A percentile compares a stretch with the other conserved stretches of the same genome.
phyloP scores from a whole-genome alignment of 2,888 invertebrate species.

The Thyatira batis region DNA sequence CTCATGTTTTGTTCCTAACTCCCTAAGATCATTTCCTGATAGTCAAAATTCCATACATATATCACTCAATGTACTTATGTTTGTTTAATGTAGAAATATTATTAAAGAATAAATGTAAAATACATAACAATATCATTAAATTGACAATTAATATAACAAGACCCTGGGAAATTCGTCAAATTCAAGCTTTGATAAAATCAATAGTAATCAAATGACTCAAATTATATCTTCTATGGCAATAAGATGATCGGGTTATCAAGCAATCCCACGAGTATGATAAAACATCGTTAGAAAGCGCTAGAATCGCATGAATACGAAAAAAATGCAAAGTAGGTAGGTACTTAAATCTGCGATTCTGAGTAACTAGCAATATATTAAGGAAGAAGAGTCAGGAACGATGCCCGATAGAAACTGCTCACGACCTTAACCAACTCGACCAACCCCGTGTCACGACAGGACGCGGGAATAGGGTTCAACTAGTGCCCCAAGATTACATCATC shows the following conservation, averaged over 20 bases:
- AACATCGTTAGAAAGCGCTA: too few relatives aligned
- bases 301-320: too few relatives aligned
- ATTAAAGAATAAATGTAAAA: too few relatives aligned
- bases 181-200: not conserved
- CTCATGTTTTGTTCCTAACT: not conserved
- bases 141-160: too few relatives aligned
- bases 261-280: too few relatives aligned
- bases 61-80: too few relatives aligned
- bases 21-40: not conserved
- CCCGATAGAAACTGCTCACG: conserved; percentile 40
- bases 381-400: conserved; percentile 44
- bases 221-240: too few relatives aligned
- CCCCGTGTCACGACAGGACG: conserved; percentile 30
- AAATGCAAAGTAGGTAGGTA: conserved; percentile 29
- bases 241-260: too few relatives aligned
- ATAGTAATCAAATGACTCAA: not conserved
- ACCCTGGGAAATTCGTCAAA: too few relatives aligned
- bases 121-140: too few relatives aligned
- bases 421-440: conserved; percentile 16
- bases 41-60: too few relatives aligned
- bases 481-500: not conserved
- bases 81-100: too few relatives aligned
- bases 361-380: conserved; percentile 44
- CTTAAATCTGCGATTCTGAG: conserved; percentile 25
- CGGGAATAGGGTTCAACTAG: conserved; percentile 6